These are phyloP conservation scores for Galeopterus variegatus DNA, from an alignment of 2,113 vertebrate species.

Conservation along the genomic window DNA sequence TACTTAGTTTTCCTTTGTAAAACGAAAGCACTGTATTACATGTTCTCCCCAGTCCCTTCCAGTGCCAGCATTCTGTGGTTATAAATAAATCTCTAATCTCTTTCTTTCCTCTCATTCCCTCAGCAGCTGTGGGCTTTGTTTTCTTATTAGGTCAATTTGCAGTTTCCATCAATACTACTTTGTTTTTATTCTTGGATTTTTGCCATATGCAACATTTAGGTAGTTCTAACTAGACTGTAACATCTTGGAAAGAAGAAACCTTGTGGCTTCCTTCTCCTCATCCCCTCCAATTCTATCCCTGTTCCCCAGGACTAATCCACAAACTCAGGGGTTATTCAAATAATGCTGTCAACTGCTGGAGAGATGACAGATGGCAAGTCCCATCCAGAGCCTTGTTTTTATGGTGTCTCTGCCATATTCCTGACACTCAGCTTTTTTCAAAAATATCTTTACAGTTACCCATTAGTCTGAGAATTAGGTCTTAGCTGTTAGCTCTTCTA, in stretches of 20 bases:
- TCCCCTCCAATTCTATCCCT: background rate
- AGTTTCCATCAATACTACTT: background rate
- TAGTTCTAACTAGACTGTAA: background rate
- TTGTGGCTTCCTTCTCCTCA: background rate
- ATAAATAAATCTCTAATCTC: background rate
- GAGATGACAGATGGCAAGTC: background rate
- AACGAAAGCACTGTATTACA: accelerated
- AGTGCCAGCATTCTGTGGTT: background rate
- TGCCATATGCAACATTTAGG: background rate
- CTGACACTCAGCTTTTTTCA: background rate
- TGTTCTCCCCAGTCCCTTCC: background rate
- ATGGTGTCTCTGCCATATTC: background rate
- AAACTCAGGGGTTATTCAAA: background rate
- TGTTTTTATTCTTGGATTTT: slow-evolving; percentile 30
- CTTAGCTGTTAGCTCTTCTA: background rate
- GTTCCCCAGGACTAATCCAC: background rate
- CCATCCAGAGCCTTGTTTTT: background rate
- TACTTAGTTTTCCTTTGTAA: background rate
- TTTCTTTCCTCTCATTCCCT: background rate
- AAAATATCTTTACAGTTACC: background rate
- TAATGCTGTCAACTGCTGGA: background rate
- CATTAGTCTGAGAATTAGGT: background rate
- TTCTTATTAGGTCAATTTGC: background rate
- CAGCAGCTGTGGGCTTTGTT: background rate
- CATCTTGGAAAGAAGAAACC: background rate